Conservation (phyloP, 2,888 invertebrate species). For the Monoplex corrugatus region DNA sequence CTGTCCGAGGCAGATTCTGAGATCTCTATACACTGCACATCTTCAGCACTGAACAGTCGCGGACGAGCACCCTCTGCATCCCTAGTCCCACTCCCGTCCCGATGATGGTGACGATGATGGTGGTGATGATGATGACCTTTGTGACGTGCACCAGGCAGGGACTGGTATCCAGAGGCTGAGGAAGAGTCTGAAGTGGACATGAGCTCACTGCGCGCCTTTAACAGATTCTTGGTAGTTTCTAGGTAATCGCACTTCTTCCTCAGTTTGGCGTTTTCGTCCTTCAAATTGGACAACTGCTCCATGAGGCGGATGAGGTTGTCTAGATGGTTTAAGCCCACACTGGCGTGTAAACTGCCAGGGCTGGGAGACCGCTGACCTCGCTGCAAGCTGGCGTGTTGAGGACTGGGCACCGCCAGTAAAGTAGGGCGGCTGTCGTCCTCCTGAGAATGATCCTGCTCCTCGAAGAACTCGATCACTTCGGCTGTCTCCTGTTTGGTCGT, state of each 20-base stretch:
- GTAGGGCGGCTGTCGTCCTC: slow-evolving; percentile 54
- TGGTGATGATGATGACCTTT: slow-evolving; percentile 42
- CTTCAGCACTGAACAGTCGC: slow-evolving; percentile 73
- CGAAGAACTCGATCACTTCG: slow-evolving; percentile 74
- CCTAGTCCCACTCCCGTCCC: slow-evolving; percentile 48
- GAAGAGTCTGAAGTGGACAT: slow-evolving; percentile 45
- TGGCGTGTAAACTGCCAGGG: slow-evolving; percentile 69
- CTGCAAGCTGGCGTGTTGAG: slow-evolving; percentile 37
- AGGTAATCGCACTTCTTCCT: slow-evolving; percentile 88
- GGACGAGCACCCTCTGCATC: slow-evolving; percentile 52
- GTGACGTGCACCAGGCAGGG: slow-evolving; percentile 56
- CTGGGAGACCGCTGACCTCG: slow-evolving; percentile 56
- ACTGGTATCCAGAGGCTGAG: slow-evolving; percentile 60
- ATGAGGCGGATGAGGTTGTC: slow-evolving; percentile 90
- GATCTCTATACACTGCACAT: slow-evolving; percentile 66
- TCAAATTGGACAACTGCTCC: slow-evolving; percentile 88
- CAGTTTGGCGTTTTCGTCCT: slow-evolving; percentile 88
- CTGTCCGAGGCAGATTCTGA: slow-evolving; percentile 72
- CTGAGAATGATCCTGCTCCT: slow-evolving; percentile 62
- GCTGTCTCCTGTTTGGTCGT: slow-evolving; percentile 64
- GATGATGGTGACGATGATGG: slow-evolving; percentile 44
- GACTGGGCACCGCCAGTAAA: slow-evolving; percentile 35
- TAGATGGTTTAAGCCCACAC: slow-evolving; percentile 87
- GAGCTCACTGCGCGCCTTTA: slow-evolving; percentile 70
- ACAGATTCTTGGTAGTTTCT: slow-evolving; percentile 86